Evolutionary conservation across 1,140 invertebrate species (phyloP), one percentile per base, ranked within the genome.

Genomic region (Heliconius nattereri): DNA sequence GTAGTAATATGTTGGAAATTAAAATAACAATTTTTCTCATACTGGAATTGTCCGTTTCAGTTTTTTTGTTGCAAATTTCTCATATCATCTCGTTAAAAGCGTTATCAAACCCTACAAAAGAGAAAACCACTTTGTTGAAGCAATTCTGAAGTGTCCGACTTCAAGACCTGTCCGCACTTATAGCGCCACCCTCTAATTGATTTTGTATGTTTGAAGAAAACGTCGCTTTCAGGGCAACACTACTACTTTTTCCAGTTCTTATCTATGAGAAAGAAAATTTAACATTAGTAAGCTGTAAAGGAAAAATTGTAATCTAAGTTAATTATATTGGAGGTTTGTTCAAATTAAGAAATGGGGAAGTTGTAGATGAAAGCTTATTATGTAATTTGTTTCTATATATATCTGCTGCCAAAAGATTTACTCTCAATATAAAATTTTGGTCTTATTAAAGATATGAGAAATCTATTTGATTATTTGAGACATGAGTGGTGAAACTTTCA

Each of bases 201-300:
- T 66, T 66, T 66, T 66, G 16, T 66, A 66, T 29, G 60, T 66
- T 66, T 66, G 23, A 29, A 66, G 60, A 29, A 66, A 66, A 66
- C 23, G n/a, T 60, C 57, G 57, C 60, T 66, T 66, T 26, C 9
- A 29, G 3, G 3, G 20, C 29, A n/a, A 66, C 23, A 66, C 8
- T 16, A 26, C 3, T 66, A 23, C 5, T 1, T 66, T 66, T 66
- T 29, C 11, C 11, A 66, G 8, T 66, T 26, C 29, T 66, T 60
- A 66, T 13, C 23, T 66, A 26, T 66, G 7, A 66, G 54, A 23
- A 57, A 57, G 20, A 57, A 54, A 54, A n/a, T 20, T 54, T 54
- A 54, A 19, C 20, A 54, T 54, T 54, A 20, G 52, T 54, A 54
- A 54, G 52, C 52, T 54, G 5, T 19, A 8, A n/a, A 54, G 52